These are phyloP conservation scores for Formica aserva DNA, from an alignment of 2,888 invertebrate species.

Conservation along the genomic window DNA sequence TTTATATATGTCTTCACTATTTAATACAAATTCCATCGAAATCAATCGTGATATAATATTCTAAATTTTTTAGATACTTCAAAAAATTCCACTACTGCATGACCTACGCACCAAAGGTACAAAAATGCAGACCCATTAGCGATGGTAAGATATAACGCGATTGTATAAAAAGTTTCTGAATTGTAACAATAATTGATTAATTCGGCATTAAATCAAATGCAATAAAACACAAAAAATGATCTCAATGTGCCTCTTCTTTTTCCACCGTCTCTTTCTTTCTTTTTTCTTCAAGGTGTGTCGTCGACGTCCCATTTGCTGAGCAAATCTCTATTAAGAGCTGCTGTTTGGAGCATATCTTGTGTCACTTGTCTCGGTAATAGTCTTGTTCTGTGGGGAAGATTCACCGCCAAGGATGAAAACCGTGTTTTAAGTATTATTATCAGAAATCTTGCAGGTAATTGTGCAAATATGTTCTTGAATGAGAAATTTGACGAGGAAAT, in stretches of 20 bases:
- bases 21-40: neutral
- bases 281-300: slow-evolving; percentile 86
- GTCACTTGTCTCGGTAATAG: slow-evolving; percentile 89
- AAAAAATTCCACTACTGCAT: slow-evolving; percentile 89
- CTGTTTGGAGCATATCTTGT: slow-evolving; percentile 89
- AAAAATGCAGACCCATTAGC: slow-evolving; percentile 88
- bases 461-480: neutral
- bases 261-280: slow-evolving; percentile 16
- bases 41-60: neutral
- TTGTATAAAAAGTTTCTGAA: slow-evolving; percentile 13
- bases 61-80: slow-evolving; percentile 86
- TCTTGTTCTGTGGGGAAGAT: slow-evolving; percentile 89
- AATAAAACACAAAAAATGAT: neutral
- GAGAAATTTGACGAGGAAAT: neutral
- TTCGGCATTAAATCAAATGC: neutral
- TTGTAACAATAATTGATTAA: neutral
- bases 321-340: slow-evolving; percentile 87
- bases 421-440: slow-evolving; percentile 89
- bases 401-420: slow-evolving; percentile 88
- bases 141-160: slow-evolving; percentile 86
- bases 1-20: neutral
- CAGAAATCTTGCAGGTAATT: slow-evolving; percentile 88
- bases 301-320: slow-evolving; percentile 88
- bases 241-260: slow-evolving; percentile 24
- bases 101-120: slow-evolving; percentile 87